A percentile compares a stretch with the other conserved stretches of the same genome.
These are phyloP conservation scores for Zaprionus nigranus DNA, from an alignment of 1,140 invertebrate genomes.

Conservation along the genomic window DNA sequence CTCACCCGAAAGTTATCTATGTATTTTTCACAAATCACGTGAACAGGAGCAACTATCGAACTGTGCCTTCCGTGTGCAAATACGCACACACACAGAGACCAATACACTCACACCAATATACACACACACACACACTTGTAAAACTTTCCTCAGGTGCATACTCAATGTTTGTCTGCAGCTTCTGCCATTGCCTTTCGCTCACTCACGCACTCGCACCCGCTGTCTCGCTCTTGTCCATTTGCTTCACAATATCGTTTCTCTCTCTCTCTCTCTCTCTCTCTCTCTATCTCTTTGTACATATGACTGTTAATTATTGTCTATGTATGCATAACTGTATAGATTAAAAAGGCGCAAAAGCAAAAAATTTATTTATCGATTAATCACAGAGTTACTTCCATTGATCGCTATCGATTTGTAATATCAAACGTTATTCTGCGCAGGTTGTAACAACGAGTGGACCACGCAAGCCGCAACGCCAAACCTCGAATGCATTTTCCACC, in stretches of 20 bases:
- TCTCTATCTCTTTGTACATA: conserved; percentile 20
- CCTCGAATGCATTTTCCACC: conserved; percentile 82
- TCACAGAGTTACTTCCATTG: not conserved
- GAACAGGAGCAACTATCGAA: conserved; percentile 8
- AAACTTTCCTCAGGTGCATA: not conserved
- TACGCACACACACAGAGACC: too few relatives aligned
- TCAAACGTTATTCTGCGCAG: conserved; percentile 81
- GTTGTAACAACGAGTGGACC: conserved; percentile 91
- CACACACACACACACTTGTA: not conserved
- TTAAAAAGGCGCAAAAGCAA: not conserved
- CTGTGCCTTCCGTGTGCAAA: not conserved
- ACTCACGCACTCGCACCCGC: conserved; percentile 4
- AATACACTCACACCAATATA: too few relatives aligned
- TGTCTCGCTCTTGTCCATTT: conserved; percentile 9
- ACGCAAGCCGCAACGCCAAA: conserved; percentile 88
- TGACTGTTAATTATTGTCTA: conserved; percentile 15
- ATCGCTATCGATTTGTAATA: conserved; percentile 15
- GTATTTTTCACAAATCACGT: conserved; percentile 3
- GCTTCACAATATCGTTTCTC: conserved; percentile 9
- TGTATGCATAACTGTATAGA: conserved; percentile 18
- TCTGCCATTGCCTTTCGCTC: conserved; percentile 14
- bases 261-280: conserved; percentile 5
- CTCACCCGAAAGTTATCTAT: conserved; percentile 2
- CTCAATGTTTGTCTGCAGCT: conserved; percentile 12
- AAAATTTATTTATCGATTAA: not conserved